Evolutionary conservation across 2,113 vertebrate species (phyloP), one percentile per base, ranked within the genome.

Genomic region (Crocuta crocuta): DNA sequence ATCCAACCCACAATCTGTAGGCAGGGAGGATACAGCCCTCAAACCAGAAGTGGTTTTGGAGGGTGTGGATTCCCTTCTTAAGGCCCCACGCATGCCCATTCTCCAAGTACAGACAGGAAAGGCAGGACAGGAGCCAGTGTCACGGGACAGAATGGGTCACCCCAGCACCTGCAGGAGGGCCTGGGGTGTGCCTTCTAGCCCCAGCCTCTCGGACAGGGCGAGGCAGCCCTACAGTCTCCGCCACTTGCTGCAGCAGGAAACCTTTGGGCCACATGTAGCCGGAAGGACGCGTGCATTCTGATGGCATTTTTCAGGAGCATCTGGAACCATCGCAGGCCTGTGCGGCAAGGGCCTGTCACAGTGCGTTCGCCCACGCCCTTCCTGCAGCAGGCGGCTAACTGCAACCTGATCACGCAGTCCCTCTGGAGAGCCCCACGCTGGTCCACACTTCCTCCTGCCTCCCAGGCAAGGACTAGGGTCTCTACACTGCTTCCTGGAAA

Each of bases 271-370:
- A 48, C 23, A 19, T 1, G 4, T 24, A 26, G 65, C 12, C 7
- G 10, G 13, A 43, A 35, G 76, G 10, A 1, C 0, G 4, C 13
- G 39, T 7, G 1, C 13, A 8, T 19, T 31, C 12, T 43, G 43
- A 45, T 28, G 73, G 5, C 43, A 16, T 39, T 39, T 21, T 15
- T 3, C 12, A 2, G 55, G 48, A 78, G 0, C 16, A 0, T 0
- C 53, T 33, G 24, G 2, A 0, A 0, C 15, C 91, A 89, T 28
- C 0, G 2, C 5, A 26, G 11, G 31, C 17, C 5, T 11, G n/a
- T 19, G 33, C 9, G 10, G 19, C 84, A 45, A 2, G 23, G 5
- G 24, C 39, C 7, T 5, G 28, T 35, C 7, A 7, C 63, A 39
- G 50, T 4, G 5, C 23, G 61, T 88, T 45, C 21, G 15, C 45